Percentiles rank a stretch among this genome's conserved stretches.
Conservation (phyloP, 1,140 invertebrate species). For the Coenobita brevimanus region DNA sequence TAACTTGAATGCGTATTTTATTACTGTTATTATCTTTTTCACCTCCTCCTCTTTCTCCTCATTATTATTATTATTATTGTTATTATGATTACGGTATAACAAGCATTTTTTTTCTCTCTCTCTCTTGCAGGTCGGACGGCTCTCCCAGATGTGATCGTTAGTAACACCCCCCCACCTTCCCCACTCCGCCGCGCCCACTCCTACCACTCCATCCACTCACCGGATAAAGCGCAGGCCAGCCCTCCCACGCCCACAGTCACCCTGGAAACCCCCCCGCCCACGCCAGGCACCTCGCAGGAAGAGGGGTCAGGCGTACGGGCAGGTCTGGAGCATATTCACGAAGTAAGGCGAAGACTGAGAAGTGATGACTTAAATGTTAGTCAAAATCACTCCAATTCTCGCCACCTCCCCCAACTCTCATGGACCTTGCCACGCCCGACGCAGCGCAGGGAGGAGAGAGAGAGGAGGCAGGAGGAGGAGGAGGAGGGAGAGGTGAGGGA, state of each 20-base stretch:
- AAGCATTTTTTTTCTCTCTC: too few relatives aligned
- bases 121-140: constrained; percentile 17
- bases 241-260: neutral
- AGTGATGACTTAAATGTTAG: neutral
- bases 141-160: constrained; percentile 44
- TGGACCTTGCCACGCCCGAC: neutral
- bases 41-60: too few relatives aligned
- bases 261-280: constrained; percentile 6
- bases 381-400: neutral
- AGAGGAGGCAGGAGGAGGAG: neutral
- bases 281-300: neutral
- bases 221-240: neutral
- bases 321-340: constrained; percentile 36
- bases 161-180: constrained; percentile 43
- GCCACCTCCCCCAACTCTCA: constrained; percentile 6
- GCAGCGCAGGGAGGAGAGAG: neutral
- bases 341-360: constrained; percentile 6
- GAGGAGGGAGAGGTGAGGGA: too few relatives aligned
- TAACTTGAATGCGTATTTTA: too few relatives aligned
- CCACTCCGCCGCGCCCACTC: constrained; percentile 40
- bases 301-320: neutral
- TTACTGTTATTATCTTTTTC: too few relatives aligned
- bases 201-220: constrained; percentile 46
- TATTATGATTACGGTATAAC: too few relatives aligned
- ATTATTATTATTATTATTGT: too few relatives aligned